phyloP scores from a whole-genome alignment of 2,113 vertebrate species.

The Zapus hudsonius region DNA sequence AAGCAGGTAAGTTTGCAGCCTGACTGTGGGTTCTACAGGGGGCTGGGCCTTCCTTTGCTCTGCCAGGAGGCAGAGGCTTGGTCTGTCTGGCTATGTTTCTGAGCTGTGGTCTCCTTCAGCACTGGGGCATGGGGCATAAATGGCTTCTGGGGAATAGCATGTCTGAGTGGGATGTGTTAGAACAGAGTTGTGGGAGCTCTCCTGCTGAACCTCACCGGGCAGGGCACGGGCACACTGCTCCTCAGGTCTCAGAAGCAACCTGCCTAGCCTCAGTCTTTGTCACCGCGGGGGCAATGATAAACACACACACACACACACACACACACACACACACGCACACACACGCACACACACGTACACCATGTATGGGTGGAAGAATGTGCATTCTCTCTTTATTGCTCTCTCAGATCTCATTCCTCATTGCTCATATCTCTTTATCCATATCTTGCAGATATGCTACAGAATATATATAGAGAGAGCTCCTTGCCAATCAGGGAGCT shows the following conservation, averaged over 20 bases:
- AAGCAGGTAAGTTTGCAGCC: constrained; percentile 58
- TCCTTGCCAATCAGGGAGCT: no score
- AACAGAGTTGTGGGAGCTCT: background rate
- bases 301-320: no score
- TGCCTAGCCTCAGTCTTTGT: background rate
- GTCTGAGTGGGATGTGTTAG: background rate
- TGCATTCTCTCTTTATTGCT: no score
- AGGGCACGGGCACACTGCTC: background rate
- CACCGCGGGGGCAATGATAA: no score
- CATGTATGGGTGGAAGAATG: no score
- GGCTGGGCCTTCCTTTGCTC: background rate
- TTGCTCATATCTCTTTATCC: no score
- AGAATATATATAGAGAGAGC: no score
- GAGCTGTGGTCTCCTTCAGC: background rate
- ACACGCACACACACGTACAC: no score
- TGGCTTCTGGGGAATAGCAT: background rate
- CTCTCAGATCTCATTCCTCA: no score
- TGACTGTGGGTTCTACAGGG: background rate
- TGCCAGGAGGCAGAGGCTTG: background rate
- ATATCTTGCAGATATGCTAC: no score
- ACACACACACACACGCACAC: no score
- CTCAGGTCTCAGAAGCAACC: background rate
- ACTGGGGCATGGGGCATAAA: background rate
- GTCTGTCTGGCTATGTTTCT: background rate
- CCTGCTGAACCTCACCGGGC: background rate